Base-by-base conservation (phyloP, 1,140 invertebrate genomes). In the Drosophila pruinosa region DNA sequence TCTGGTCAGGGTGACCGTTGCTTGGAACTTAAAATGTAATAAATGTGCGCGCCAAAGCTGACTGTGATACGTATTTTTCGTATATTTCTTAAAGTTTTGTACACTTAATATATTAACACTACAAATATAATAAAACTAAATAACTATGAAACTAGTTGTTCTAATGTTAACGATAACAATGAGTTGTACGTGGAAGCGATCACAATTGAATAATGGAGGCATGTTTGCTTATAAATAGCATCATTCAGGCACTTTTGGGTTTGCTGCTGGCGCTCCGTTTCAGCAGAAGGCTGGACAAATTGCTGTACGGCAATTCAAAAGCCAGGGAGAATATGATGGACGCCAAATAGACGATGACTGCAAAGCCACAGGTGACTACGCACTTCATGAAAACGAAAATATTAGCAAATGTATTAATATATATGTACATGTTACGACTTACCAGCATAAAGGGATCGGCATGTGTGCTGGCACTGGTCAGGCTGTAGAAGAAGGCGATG, bases 381-480 rank as follows among this genome's bases (percentile, higher is more conserved):
- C 77, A 79, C 90, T 91, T 34, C 0, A 81, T 74, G 48, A n/a
- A 12, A n/a, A 10, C 31, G 38, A 24, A 1, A 15, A 5, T 2
- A 22, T 2, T 34, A 34, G 4, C 2, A 31, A n/a, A 15, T n/a
- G 0, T 10, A 24, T 3, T n/a, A n/a, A 12, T 36, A 3, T 0
- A 21, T 12, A 4, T 24, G n/a, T 15, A 31, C 7, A 5, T 8
- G 1, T 8, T 14, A 14, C 19, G 3, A 3, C 78, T 68, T 21
- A 91, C 90, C 88, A 91, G 58, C 83, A 91, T 89, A 2, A 91
- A 77, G 8, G 91, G 91, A 83, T 91, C 90, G 2, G 90, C 82
- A 47, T 91, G 76, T 0, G 89, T 91, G 47, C 89, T 90, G 31
- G 72, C 65, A 31, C 75, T 90, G 0, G 89, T 89, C 5, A 89